Evolutionary conservation across 2,888 invertebrate species (phyloP), one percentile per base, ranked within the genome.

Genomic region (Caenorhabditis sulstoni): DNA sequence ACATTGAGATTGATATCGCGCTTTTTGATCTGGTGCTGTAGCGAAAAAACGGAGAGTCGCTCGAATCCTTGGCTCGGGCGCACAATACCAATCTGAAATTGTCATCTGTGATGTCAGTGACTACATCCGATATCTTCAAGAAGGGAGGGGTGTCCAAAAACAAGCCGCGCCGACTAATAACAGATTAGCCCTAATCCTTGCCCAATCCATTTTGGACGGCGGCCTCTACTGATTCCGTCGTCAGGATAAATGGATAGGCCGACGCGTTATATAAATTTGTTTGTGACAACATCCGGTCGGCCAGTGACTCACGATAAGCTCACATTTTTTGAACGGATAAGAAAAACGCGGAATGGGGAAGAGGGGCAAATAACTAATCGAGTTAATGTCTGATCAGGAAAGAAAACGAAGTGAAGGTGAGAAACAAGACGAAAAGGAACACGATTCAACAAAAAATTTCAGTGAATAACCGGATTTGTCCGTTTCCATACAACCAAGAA

Each of bases 31-130:
- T 86, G 78, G 58, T 86, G 84, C 23, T 82, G 82, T 11, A 89
- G 80, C 0, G 89, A 89, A 62, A 85, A 83, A 12, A 88, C 73
- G 7, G 87, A 86, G 14, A 89, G 81, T 20, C 87, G 74, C 22
- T 89, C 89, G 44, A 71, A 86, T 47, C 84, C 84, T 14, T 64
- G 59, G 20, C 81, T 81, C 0, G 89, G 83, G n/a, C 86, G 74
- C 0, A 88, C 87, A 20, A 88, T 74, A 0, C 88, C 88, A 52
- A 88, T 82, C 87, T 87, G 20, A 23, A 85, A 67, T 49, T 41
- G 35, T 23, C 39, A 65, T 65, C 37, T 44, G 22, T 57, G 9
- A 35, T 47, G n/a, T 37, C 1, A 45, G 18, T 29, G 35, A n/a
- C 45, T 70, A 61, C 49, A 64, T 64, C 53, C 64, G 68, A 18